phyloP scores from a whole-genome alignment of 2,113 vertebrate species.

The Bos indicus region DNA sequence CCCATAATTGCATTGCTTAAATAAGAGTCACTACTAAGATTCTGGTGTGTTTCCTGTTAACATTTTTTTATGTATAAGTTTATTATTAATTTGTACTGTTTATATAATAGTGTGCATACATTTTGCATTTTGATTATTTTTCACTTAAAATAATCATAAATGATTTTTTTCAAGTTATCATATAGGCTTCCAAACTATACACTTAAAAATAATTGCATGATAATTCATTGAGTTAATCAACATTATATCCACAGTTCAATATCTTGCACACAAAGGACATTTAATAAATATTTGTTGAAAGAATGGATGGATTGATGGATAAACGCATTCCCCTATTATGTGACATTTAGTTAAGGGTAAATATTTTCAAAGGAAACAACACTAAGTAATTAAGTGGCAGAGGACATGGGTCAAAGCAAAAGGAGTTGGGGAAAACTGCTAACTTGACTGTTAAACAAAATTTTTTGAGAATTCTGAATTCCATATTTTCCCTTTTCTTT shows the following conservation, averaged over 20 bases:
- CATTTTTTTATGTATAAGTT: neutral
- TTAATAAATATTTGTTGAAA: conserved; percentile 47
- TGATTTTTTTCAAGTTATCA: conserved; percentile 36
- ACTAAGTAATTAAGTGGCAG: conserved; percentile 12
- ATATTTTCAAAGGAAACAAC: conserved; percentile 37
- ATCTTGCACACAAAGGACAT: conserved; percentile 21
- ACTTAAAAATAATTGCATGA: conserved; percentile 53
- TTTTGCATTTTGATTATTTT: conserved; percentile 42
- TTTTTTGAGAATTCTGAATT: neutral
- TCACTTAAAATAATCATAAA: conserved; percentile 48
- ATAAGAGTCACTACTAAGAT: conserved; percentile 45
- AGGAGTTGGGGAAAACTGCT: neutral
- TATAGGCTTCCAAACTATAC: conserved; percentile 16
- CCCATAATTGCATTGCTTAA: conserved; percentile 50
- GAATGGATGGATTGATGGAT: conserved; percentile 18
- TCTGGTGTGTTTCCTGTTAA: neutral
- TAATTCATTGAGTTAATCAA: conserved; percentile 38
- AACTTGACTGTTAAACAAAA: neutral
- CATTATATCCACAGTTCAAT: conserved; percentile 32
- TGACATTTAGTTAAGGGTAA: conserved; percentile 38
- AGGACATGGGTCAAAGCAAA: conserved; percentile 13
- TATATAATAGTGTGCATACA: neutral
- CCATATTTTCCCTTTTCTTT: neutral
- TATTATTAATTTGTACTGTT: conserved; percentile 51
- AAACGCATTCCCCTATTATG: conserved; percentile 7